Conservation (phyloP, 2,888 invertebrate species). For the Apoda limacodes region DNA sequence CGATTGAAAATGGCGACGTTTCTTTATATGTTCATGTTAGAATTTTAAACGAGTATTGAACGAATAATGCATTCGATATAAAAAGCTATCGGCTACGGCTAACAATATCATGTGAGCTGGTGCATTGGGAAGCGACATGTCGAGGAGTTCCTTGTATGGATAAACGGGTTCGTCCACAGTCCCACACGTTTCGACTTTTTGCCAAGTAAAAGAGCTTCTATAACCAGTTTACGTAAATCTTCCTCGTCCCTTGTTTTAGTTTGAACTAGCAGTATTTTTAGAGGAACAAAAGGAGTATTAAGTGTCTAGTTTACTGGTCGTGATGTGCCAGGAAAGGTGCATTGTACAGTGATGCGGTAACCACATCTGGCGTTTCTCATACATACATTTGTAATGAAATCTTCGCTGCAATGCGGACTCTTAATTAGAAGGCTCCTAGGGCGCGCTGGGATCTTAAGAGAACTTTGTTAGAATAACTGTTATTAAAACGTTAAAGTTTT, state of each 20-base stretch:
- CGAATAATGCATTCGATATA: conserved; percentile 69
- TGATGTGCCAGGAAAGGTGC: conserved; percentile 39
- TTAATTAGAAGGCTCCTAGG: conserved; percentile 42
- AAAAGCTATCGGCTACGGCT: conserved; percentile 66
- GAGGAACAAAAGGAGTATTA: conserved; percentile 31
- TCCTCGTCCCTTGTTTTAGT: conserved; percentile 28
- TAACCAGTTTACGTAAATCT: conserved; percentile 34
- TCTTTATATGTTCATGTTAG: conserved; percentile 67
- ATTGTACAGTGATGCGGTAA: conserved; percentile 43
- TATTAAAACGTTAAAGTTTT: too few relatives aligned
- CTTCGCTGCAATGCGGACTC: conserved; percentile 32
- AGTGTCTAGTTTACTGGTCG: conserved; percentile 37
- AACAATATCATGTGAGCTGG: conserved; percentile 67
- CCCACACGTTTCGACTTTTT: conserved; percentile 68
- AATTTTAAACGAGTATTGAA: conserved; percentile 70
- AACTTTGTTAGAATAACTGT: too few relatives aligned
- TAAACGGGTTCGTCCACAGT: conserved; percentile 65
- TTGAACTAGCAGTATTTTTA: conserved; percentile 12
- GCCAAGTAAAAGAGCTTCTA: conserved; percentile 51
- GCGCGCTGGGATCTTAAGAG: too few relatives aligned
- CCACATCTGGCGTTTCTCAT: too few relatives aligned
- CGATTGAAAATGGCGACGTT: conserved; percentile 61
- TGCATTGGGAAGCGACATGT: conserved; percentile 62
- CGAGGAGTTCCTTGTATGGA: conserved; percentile 61
- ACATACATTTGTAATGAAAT: conserved; percentile 62